These are phyloP conservation scores for Knipowitschia caucasica DNA, from an alignment of 2,797 vertebrate species.

Conservation along the genomic window DNA sequence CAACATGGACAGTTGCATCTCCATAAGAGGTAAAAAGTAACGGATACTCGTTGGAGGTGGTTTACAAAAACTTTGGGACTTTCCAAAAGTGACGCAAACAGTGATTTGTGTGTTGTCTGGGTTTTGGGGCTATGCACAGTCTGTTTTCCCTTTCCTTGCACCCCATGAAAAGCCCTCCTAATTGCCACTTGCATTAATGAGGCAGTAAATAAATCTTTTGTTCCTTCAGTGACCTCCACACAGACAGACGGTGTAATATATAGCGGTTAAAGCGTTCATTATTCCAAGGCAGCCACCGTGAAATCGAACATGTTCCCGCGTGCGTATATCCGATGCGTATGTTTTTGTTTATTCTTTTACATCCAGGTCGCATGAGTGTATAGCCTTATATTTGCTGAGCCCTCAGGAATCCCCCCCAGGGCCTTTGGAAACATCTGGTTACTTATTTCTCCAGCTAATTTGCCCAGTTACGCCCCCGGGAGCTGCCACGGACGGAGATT, in stretches of 20 bases:
- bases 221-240: slow-evolving; percentile 62
- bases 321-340: slow-evolving; percentile 31
- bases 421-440: slow-evolving; percentile 52
- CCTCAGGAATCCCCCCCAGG: slow-evolving; percentile 25
- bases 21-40: slow-evolving; percentile 24
- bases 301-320: slow-evolving; percentile 57
- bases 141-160: slow-evolving; percentile 10
- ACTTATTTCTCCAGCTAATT: slow-evolving; percentile 55
- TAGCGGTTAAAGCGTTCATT: slow-evolving; percentile 38
- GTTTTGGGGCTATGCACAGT: slow-evolving; percentile 31
- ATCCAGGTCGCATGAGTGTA: slow-evolving; percentile 23
- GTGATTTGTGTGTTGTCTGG: slow-evolving; percentile 52
- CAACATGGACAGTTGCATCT: slow-evolving; percentile 25
- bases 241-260: slow-evolving; percentile 57
- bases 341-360: slow-evolving; percentile 42
- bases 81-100: slow-evolving; percentile 62
- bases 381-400: slow-evolving; percentile 27
- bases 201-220: slow-evolving; percentile 60
- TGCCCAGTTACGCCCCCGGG: slow-evolving; percentile 46
- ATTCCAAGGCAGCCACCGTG: slow-evolving; percentile 49
- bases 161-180: slow-evolving; percentile 44
- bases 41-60: slow-evolving; percentile 30
- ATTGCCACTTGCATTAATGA: slow-evolving; percentile 64
- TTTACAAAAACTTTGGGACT: slow-evolving; percentile 54
- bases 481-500: slow-evolving; percentile 38